Evolutionary conservation across 2,797 vertebrate species (phyloP), one percentile per base, ranked within the genome.

Genomic region (Pseudomugil tenellus): DNA sequence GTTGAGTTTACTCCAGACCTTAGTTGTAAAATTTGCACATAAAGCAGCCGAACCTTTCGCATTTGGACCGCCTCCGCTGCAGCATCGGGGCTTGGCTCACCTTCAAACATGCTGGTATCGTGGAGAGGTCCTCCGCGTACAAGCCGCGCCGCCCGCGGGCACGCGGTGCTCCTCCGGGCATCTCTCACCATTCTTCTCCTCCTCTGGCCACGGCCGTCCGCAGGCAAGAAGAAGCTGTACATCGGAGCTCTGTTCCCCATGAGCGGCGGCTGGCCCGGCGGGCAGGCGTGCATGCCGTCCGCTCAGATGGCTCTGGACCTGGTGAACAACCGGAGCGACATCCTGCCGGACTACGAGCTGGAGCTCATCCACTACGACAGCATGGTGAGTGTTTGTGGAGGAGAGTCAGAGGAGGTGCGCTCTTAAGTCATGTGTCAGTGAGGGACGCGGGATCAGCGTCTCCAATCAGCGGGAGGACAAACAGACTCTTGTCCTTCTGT

Each of bases 191-290:
- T 79, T 35, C 70, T 80, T 70, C 74, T 94, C 67, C 84, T 84
- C 87, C 58, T 86, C 71, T 91, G 89, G 80, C 87, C 87, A 79
- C 85, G 83, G 84, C 87, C 87, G 75, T 93, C 93, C 85, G 83
- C 94, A 95, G 96, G 96, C 70, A 96, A 96, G 91, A 96, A 96
- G 91, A 95, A 95, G 65, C 95, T 97, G 67, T 96, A 97, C 94
- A 96, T 97, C 72, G 96, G 96, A 43, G 96, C 96, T 25, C 95
- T 97, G 71, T 97, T 97, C 89, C 96, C 96, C 57, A 97, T 97
- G 96, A 97, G 96, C 58, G 96, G 96, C 13, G 96, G 96, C 65
- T 97, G 96, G 96, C 96, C 96, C 0, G 96, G 96, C 10, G 96
- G 96, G 11, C 96, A 97, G 85, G 96, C 96, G 31, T 97, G 96